Evolutionary conservation across 2,888 invertebrate species (phyloP).

Genomic region (Eilema depressum): DNA sequence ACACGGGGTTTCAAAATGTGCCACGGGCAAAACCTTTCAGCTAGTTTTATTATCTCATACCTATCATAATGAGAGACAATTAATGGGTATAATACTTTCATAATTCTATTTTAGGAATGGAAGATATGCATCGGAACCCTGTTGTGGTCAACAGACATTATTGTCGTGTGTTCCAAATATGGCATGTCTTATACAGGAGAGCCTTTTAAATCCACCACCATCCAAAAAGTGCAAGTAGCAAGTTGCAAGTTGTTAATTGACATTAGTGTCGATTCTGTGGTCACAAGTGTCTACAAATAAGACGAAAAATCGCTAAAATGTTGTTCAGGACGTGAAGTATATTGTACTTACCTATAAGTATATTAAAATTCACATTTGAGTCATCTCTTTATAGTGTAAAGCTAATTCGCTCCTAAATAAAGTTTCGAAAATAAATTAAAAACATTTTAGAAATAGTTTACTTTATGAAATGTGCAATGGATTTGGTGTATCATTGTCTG

Average conservation of each 20-base stretch:
- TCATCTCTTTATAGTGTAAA: background rate
- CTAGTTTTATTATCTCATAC: too few species aligned
- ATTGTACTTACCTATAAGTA: background rate
- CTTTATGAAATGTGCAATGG: background rate
- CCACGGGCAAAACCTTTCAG: too few species aligned
- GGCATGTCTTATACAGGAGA: conserved; percentile 64
- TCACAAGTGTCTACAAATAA: background rate
- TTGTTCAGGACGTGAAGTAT: background rate
- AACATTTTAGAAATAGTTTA: background rate
- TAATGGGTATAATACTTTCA: too few species aligned
- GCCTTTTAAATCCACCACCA: background rate
- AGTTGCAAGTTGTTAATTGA: background rate
- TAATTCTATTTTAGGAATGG: conserved; percentile 64
- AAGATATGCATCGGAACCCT: conserved; percentile 69
- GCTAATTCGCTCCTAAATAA: background rate
- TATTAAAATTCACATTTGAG: background rate
- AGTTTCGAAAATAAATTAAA: background rate
- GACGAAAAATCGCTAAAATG: background rate
- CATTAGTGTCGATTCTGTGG: background rate
- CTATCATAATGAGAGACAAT: too few species aligned
- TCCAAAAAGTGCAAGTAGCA: background rate
- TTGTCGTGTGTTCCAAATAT: conserved; percentile 61
- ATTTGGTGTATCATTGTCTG: background rate
- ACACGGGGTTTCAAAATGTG: too few species aligned
- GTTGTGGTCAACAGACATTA: conserved; percentile 61